Conservation (phyloP, 2,797 vertebrate genomes). For the Cheirogaleus major region DNA sequence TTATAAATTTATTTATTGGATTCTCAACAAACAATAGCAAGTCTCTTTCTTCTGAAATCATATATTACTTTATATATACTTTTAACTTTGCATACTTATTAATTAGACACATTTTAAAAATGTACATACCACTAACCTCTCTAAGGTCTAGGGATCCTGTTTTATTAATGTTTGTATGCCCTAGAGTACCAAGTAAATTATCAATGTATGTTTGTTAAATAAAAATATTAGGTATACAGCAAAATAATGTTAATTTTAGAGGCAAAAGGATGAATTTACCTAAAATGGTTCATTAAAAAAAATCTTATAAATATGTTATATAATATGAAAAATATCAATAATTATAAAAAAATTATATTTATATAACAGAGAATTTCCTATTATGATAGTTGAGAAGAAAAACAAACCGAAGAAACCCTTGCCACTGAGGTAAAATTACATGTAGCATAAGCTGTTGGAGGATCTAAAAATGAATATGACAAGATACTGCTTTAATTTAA, state of each 20-base stretch:
- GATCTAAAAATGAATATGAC: background rate
- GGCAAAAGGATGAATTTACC: background rate
- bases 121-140: background rate
- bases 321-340: background rate
- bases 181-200: background rate
- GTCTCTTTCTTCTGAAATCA: background rate
- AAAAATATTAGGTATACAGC: background rate
- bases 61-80: background rate
- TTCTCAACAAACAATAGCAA: background rate
- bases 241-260: conserved; percentile 27
- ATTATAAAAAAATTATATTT: background rate
- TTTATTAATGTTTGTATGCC: background rate
- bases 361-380: background rate
- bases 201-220: background rate
- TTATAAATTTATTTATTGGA: too few species aligned
- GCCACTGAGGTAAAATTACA: background rate
- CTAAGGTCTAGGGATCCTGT: background rate
- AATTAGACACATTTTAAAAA: background rate
- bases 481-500: background rate
- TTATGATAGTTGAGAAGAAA: background rate
- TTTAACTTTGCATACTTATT: background rate
- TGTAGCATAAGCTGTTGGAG: background rate
- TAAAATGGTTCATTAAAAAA: background rate
- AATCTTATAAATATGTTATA: background rate
- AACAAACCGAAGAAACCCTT: background rate